A percentile compares a stretch with the other conserved stretches of the same genome.
Evolutionary conservation across 2,113 vertebrate species (phyloP).

Genomic region (Poecile atricapillus): DNA sequence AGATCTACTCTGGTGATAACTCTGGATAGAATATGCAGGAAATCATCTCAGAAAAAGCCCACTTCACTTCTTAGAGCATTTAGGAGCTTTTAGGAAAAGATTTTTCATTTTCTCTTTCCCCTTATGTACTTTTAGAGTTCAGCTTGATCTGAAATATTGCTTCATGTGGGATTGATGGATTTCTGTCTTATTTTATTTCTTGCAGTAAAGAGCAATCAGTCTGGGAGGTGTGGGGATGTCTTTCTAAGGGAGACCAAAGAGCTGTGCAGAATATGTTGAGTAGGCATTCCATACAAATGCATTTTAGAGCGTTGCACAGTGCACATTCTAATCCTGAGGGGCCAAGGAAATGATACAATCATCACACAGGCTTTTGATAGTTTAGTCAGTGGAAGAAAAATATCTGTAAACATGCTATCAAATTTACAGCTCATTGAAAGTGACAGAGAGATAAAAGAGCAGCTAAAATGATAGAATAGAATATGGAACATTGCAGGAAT

Average conservation of each 20-base stretch:
- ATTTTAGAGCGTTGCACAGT: not conserved
- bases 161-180: not conserved
- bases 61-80: not conserved
- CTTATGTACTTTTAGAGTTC: not conserved
- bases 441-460: conserved; percentile 11
- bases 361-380: not conserved
- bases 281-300: not conserved
- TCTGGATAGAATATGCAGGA: not conserved
- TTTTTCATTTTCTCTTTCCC: not conserved
- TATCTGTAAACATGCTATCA: conserved; percentile 37
- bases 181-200: not conserved
- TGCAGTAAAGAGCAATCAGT: not conserved
- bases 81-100: not conserved
- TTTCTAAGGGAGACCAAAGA: not conserved
- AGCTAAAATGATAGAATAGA: not conserved
- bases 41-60: not conserved
- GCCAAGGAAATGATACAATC: not conserved
- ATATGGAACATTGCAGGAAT: not conserved
- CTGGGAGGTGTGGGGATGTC: not conserved
- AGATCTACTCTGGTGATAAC: not conserved
- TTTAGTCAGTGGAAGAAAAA: conserved; percentile 34
- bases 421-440: conserved; percentile 54
- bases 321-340: not conserved
- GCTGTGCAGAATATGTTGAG: not conserved
- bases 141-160: not conserved